Base-by-base conservation (phyloP, 2,888 invertebrate species). In the Dynastes tityus region DNA sequence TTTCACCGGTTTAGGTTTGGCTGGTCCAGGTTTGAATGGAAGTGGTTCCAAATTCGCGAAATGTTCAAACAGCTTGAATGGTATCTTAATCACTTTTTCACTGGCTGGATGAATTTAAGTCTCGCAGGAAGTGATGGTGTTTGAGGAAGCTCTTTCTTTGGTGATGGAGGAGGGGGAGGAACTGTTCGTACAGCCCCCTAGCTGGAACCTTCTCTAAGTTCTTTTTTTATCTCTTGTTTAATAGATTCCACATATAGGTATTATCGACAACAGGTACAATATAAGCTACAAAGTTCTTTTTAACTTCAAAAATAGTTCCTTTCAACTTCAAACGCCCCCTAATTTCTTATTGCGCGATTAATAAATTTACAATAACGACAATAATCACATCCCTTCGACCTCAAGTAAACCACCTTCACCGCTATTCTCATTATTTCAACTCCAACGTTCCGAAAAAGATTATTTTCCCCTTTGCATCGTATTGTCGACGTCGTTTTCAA, bases 171-270 rank as follows among this genome's bases (percentile, higher is more conserved):
- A 1, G 90, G 89, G 16, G 90, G 91, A 29, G 92, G 91, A 51
- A 92, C 88, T 0, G 91, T 91, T 79, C 91, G 89, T 51, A 92
- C 90, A 5, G 90, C 90, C 64, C 91, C 83, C 89, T 91, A 0
- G 89, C 87, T 0, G 92, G 91, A 64, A 90, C 90, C 71, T 89
- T 89, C 29, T 89, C 88, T 2, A 90, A 81, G 82, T 90, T 91
- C 84, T 89, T 89, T 81, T 81, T 91, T 91, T 5, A 91, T 83
- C 45, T 90, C 90, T 83, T 91, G 91, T 84, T 93, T 91, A 81
- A 92, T 89, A 40, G 88, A 89, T 86, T 92, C 92, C 1, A 91
- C 91, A 81, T 91, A 90, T 1, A 92, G 22, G 22, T 22, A 32
- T 32, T 32, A 32, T 32, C 32, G 5, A 32, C 0, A 32, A 32